Percentiles rank a stretch among this genome's conserved stretches.
phyloP scores from a whole-genome alignment of 2,888 invertebrate species.

The Podotricha telesiphe region DNA sequence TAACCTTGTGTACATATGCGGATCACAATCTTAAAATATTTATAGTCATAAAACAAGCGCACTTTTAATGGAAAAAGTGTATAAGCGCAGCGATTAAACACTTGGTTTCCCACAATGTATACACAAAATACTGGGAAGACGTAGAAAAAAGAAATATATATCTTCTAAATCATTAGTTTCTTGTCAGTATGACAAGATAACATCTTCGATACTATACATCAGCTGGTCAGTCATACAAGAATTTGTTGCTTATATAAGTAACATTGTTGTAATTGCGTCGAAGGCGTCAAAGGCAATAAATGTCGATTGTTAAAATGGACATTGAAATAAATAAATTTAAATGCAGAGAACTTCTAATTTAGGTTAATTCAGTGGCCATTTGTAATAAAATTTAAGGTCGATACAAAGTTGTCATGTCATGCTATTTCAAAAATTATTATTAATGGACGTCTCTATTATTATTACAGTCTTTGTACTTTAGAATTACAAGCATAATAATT shows the following conservation, averaged over 20 bases:
- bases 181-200: slow-evolving; percentile 25
- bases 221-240: slow-evolving; percentile 30
- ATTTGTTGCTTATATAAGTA: slow-evolving; percentile 32
- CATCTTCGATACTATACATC: slow-evolving; percentile 18
- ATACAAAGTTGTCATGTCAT: background rate
- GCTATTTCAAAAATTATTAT: background rate
- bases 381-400: background rate
- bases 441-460: too few relatives aligned
- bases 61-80: too few relatives aligned
- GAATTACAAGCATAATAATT: background rate
- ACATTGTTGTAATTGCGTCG: slow-evolving; percentile 28
- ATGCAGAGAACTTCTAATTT: background rate
- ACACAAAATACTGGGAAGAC: too few relatives aligned
- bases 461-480: background rate
- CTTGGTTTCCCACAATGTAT: too few relatives aligned
- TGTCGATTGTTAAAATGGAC: slow-evolving; percentile 18
- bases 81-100: too few relatives aligned
- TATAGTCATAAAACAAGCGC: too few relatives aligned
- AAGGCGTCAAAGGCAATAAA: slow-evolving; percentile 36
- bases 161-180: background rate
- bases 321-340: slow-evolving; percentile 18
- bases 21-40: too few relatives aligned
- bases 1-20: too few relatives aligned
- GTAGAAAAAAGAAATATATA: slow-evolving; percentile 5
- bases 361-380: background rate